Conservation (phyloP, 2,888 invertebrate genomes). For the Dorcus parallelipipedus region DNA sequence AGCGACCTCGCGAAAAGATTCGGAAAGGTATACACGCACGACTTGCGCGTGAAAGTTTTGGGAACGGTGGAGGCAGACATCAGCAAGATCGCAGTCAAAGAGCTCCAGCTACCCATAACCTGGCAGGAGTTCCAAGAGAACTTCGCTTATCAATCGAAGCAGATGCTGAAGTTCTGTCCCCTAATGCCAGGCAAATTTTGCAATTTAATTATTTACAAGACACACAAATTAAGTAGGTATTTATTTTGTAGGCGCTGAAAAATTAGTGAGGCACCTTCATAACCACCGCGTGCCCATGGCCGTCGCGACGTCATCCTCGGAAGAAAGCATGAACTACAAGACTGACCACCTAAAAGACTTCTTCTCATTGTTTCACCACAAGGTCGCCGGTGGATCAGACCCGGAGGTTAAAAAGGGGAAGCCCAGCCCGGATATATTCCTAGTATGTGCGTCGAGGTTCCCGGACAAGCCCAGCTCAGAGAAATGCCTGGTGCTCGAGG, state of each 20-base stretch:
- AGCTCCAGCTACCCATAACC: conserved; percentile 65
- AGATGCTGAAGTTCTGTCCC: conserved; percentile 22
- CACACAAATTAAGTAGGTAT: neutral
- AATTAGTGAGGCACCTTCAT: conserved; percentile 59
- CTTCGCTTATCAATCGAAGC: conserved; percentile 56
- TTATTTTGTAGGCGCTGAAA: conserved; percentile 52
- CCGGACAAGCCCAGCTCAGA: conserved; percentile 50
- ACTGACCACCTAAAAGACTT: conserved; percentile 51
- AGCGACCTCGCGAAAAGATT: conserved; percentile 66
- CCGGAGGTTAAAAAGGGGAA: conserved; percentile 67
- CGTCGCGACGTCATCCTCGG: conserved; percentile 65
- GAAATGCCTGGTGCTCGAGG: conserved; percentile 63
- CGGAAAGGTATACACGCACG: conserved; percentile 75
- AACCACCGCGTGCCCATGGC: conserved; percentile 62
- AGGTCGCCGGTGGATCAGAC: conserved; percentile 60
- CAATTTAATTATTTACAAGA: neutral
- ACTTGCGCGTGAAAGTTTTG: conserved; percentile 72
- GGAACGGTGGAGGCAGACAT: conserved; percentile 71
- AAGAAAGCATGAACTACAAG: conserved; percentile 55
- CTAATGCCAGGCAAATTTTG: conserved; percentile 27
- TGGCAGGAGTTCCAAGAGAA: conserved; percentile 64
- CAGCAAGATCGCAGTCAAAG: conserved; percentile 64
- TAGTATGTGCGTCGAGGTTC: conserved; percentile 61
- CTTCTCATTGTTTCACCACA: conserved; percentile 55
- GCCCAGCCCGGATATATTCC: conserved; percentile 68